Evolutionary conservation across 2,888 invertebrate genomes (phyloP), one percentile per base, ranked within the genome.

Genomic region (Patella ulyssiponensis): DNA sequence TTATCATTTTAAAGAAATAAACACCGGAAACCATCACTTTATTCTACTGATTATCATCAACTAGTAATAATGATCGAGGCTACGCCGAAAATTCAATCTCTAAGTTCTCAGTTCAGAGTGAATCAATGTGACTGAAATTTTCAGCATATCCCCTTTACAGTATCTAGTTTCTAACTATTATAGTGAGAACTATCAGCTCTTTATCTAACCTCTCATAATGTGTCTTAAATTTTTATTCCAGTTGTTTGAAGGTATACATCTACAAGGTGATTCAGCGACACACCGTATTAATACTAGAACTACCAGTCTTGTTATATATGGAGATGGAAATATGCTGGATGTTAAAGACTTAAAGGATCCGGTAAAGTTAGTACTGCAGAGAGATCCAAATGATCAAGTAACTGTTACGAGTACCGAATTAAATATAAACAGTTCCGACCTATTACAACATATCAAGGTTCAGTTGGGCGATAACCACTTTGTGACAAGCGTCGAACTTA

Each of bases 371-470:
- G 33, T 52, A 69, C 69, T 74, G 11, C 64, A 76, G 20, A 69
- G 75, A n/a, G 54, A 44, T 2, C 20, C 23, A 5, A 53, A 53
- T 27, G 27, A 58, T 3, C 14, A 56, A 20, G 69, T 74, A 20
- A 75, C 69, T 20, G 75, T 73, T 44, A 71, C 72, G 7, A 14
- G 53, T 3, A 73, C 74, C 27, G 75, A 77, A 56, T 27, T 81
- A 44, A 44, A 71, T 17, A 23, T 72, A n/a, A 81, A 74, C n/a
- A 53, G n/a, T 9, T 70, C 78, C 5, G 27, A 71, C 23, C 20
- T n/a, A 12, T 69, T 76, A 27, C 77, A 77, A 15, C 75, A 73
- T 14, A 75, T 81, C 23, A 54, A 78, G 56, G 44, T 81, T 9
- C 17, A 33, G 14, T 44, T 81, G 9, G 77, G 79, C 53, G 78